A percentile compares a stretch with the other conserved stretches of the same genome.
Conservation (phyloP, 2,113 vertebrate genomes). For the Gnathonemus longibarbis region DNA sequence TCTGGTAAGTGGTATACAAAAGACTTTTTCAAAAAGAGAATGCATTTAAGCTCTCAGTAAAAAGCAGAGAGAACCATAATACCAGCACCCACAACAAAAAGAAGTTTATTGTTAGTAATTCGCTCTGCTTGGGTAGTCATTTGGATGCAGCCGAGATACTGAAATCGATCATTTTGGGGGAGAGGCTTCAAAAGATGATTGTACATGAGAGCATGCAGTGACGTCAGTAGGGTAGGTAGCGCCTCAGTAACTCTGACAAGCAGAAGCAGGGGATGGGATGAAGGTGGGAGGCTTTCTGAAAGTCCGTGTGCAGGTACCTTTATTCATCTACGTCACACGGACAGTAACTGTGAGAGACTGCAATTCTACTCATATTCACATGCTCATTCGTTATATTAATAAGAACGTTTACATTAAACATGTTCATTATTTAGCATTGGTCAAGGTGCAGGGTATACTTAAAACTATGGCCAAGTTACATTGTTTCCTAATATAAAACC, state of each 20-base stretch:
- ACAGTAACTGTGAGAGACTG: not conserved
- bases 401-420: not conserved
- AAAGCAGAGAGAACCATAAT: not conserved
- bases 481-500: not conserved
- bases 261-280: not conserved
- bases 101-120: not conserved
- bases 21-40: not conserved
- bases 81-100: not conserved
- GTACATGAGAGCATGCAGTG: not conserved
- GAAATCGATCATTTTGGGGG: slow-evolving; percentile 2
- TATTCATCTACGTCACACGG: not conserved
- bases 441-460: not conserved
- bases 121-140: not conserved
- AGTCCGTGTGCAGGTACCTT: not conserved
- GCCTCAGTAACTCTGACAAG: not conserved
- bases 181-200: not conserved
- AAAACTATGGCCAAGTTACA: not conserved
- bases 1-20: not conserved
- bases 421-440: not conserved
- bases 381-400: not conserved
- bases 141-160: not conserved
- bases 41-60: not conserved
- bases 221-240: not conserved
- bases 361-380: not conserved
- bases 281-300: not conserved